Conservation (phyloP, 2,113 vertebrate species). For the Oryzias javanicus region DNA sequence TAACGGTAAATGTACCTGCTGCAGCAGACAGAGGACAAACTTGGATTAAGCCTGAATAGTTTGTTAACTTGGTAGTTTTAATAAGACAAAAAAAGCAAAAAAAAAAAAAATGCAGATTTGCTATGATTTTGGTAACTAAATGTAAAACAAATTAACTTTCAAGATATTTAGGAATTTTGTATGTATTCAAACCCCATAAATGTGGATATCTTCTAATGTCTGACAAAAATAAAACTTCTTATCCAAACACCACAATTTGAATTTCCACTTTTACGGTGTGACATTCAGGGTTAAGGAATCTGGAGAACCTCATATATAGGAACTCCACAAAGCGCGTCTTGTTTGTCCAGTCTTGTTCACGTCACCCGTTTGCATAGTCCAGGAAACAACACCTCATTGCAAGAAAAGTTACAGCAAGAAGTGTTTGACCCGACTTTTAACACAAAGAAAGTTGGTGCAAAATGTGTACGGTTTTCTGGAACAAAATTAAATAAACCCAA, state of each 20-base stretch:
- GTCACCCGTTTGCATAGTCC: conserved; percentile 13
- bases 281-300: conserved; percentile 37
- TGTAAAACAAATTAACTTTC: not conserved
- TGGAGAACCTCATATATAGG: conserved; percentile 23
- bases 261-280: conserved; percentile 3
- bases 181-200: too few species aligned
- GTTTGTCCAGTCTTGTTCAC: conserved; percentile 30
- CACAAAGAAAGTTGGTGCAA: conserved; percentile 22
- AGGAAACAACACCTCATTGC: conserved; percentile 2
- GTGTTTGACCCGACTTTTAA: conserved; percentile 2
- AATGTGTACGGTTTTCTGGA: conserved; percentile 21
- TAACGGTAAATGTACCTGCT: not conserved
- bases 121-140: too few species aligned
- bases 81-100: too few species aligned
- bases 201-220: too few species aligned
- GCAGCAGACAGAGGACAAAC: too few species aligned
- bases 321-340: conserved; percentile 53
- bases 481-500: conserved; percentile 1
- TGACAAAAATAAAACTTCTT: too few species aligned
- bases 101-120: too few species aligned
- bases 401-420: conserved; percentile 16
- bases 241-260: too few species aligned
- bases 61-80: too few species aligned
- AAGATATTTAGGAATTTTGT: not conserved
- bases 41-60: too few species aligned